These are phyloP conservation scores for Drosophila bunnanda DNA, from an alignment of 2,888 invertebrate species.

Conservation along the genomic window DNA sequence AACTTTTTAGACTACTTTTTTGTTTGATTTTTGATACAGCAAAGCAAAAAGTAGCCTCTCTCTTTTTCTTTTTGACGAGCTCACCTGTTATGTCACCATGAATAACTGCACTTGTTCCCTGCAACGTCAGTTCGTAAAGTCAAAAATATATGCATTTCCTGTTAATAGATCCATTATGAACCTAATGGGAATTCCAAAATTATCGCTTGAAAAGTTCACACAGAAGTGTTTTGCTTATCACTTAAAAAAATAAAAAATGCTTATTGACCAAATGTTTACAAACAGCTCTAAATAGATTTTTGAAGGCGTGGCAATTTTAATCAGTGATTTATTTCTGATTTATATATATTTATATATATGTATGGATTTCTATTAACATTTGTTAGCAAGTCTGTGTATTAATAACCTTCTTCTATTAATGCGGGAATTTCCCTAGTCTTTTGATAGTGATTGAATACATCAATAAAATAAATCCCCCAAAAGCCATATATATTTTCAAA, in stretches of 20 bases:
- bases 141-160: constrained; percentile 1
- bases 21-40: not conserved
- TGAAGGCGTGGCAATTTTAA: constrained; percentile 1
- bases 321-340: not conserved
- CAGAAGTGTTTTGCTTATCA: constrained; percentile 2
- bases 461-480: constrained; percentile 8
- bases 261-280: constrained; percentile 1
- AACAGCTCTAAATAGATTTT: not conserved
- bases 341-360: not conserved
- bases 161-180: constrained; percentile 5
- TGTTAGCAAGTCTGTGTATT: not conserved
- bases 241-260: not conserved
- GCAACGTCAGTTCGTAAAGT: not conserved
- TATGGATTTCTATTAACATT: not conserved
- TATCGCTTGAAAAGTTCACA: not conserved
- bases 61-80: constrained; percentile 4
- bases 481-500: not conserved
- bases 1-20: not conserved
- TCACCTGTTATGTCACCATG: constrained; percentile 19
- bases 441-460: not conserved
- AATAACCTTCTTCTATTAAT: not conserved
- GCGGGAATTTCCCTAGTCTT: not conserved
- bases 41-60: constrained; percentile 3
- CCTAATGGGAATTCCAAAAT: constrained; percentile 3
- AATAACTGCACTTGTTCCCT: constrained; percentile 11